These are phyloP conservation scores for Arbacia lixula DNA, from an alignment of 53 echinoderm and acorn worm genomes.

Conservation along the genomic window DNA sequence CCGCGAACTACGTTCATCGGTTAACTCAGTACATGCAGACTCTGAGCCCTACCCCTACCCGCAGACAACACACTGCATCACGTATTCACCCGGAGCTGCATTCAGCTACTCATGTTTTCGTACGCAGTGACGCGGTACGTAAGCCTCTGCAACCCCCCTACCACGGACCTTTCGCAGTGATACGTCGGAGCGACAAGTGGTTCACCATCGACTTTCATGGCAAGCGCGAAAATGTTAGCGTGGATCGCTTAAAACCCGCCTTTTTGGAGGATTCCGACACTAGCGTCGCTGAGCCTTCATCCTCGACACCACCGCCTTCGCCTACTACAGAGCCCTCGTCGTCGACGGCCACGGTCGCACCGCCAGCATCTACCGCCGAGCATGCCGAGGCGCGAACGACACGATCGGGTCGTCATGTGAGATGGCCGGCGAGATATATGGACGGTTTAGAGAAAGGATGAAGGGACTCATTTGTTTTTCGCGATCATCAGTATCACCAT, in stretches of 20 bases:
- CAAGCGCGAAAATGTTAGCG: constrained; percentile 40
- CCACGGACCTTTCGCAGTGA: constrained; percentile 61
- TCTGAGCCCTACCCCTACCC: constrained; percentile 34
- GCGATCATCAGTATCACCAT: too few relatives aligned
- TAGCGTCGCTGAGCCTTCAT: too few relatives aligned
- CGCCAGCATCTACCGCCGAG: too few relatives aligned
- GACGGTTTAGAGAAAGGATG: too few relatives aligned
- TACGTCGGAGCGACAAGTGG: constrained; percentile 45
- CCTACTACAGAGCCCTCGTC: too few relatives aligned
- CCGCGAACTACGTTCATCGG: constrained; percentile 54
- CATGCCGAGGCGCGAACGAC: too few relatives aligned
- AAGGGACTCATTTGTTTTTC: too few relatives aligned
- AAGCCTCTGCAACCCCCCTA: constrained; percentile 69
- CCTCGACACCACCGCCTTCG: too few relatives aligned
- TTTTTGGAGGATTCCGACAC: too few relatives aligned
- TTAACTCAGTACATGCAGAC: constrained; percentile 47
- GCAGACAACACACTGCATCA: neutral
- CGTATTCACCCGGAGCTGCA: constrained; percentile 47
- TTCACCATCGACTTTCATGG: constrained; percentile 50
- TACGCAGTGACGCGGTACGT: constrained; percentile 56
- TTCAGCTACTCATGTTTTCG: constrained; percentile 62
- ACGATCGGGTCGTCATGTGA: too few relatives aligned
- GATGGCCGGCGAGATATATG: too few relatives aligned
- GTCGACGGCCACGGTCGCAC: too few relatives aligned
- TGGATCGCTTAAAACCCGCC: constrained; percentile 67